A percentile compares a stretch with the other conserved stretches of the same genome.
Conservation (phyloP, 2,888 invertebrate genomes). For the Callyntrura guangdongensis region DNA sequence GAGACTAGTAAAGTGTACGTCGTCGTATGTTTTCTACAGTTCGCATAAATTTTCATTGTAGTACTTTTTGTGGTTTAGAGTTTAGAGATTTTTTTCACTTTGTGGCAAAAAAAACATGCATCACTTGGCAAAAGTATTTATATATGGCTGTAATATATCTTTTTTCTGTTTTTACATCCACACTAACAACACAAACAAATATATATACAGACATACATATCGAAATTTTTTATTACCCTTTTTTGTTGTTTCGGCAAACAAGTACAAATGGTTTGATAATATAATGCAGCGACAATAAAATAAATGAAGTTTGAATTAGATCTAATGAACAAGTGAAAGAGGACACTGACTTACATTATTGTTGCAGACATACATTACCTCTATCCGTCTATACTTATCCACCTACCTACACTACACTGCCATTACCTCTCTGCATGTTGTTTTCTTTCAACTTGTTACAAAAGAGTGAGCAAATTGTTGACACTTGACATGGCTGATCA, state of each 20-base stretch:
- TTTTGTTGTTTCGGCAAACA: conserved; percentile 43
- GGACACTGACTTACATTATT: background rate
- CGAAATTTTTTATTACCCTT: conserved; percentile 18
- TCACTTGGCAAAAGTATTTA: conserved; percentile 15
- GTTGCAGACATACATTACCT: background rate
- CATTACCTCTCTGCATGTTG: background rate
- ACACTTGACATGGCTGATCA: conserved; percentile 76
- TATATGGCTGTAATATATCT: background rate
- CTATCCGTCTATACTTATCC: too few relatives aligned
- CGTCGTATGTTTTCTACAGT: conserved; percentile 13
- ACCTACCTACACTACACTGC: background rate
- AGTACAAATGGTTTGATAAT: conserved; percentile 18
- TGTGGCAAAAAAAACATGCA: conserved; percentile 32
- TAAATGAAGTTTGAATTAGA: conserved; percentile 39
- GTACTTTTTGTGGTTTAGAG: conserved; percentile 49
- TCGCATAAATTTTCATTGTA: conserved; percentile 61
- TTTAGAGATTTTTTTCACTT: conserved; percentile 20
- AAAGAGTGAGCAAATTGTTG: conserved; percentile 65
- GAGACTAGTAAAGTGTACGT: background rate
- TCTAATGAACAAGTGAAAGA: background rate
- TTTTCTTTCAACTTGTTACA: conserved; percentile 41
- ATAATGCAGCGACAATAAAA: conserved; percentile 40
- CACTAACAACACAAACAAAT: background rate
- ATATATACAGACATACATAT: background rate
- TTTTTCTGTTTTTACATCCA: background rate